Conservation (phyloP, 2,888 invertebrate species). For the Harpalus rubripes region DNA sequence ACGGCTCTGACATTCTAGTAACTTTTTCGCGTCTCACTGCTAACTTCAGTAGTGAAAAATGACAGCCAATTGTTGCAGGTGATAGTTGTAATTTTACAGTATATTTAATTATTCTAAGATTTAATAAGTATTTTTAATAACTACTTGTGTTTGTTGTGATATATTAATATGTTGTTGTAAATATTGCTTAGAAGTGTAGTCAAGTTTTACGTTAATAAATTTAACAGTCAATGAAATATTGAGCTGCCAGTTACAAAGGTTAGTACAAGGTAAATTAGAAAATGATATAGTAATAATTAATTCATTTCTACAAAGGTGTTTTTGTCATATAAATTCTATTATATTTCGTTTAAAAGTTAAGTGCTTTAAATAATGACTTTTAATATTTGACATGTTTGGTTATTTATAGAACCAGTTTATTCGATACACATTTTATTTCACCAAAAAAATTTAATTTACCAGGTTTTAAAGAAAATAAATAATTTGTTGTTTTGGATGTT, state of each 20-base stretch:
- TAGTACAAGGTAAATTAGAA: slow-evolving; percentile 36
- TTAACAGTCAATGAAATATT: slow-evolving; percentile 39
- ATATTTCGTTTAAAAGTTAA: neutral
- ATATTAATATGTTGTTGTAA: slow-evolving; percentile 15
- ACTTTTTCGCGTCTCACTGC: neutral
- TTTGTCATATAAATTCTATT: too few relatives aligned
- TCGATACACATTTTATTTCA: slow-evolving; percentile 17
- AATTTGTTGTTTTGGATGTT: slow-evolving; percentile 21
- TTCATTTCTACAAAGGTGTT: neutral
- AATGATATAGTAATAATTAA: slow-evolving; percentile 11
- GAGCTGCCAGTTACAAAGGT: slow-evolving; percentile 53
- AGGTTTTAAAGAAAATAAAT: slow-evolving; percentile 5
- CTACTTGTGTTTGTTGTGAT: slow-evolving; percentile 48
- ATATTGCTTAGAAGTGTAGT: slow-evolving; percentile 4
- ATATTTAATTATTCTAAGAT: slow-evolving; percentile 24
- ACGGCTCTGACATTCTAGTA: slow-evolving; percentile 2
- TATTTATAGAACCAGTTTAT: slow-evolving; percentile 60
- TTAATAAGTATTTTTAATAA: slow-evolving; percentile 30
- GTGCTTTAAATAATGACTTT: slow-evolving; percentile 56
- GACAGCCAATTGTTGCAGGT: slow-evolving; percentile 55
- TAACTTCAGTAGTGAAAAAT: slow-evolving; percentile 54
- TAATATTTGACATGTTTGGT: slow-evolving; percentile 62
- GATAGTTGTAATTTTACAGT: slow-evolving; percentile 35
- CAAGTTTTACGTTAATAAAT: slow-evolving; percentile 16
- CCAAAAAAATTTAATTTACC: slow-evolving; percentile 16